A percentile compares a stretch with the other conserved stretches of the same genome.
These are phyloP conservation scores for Ibidorhyncha struthersii DNA, from an alignment of 2,113 vertebrate genomes.

Conservation along the genomic window DNA sequence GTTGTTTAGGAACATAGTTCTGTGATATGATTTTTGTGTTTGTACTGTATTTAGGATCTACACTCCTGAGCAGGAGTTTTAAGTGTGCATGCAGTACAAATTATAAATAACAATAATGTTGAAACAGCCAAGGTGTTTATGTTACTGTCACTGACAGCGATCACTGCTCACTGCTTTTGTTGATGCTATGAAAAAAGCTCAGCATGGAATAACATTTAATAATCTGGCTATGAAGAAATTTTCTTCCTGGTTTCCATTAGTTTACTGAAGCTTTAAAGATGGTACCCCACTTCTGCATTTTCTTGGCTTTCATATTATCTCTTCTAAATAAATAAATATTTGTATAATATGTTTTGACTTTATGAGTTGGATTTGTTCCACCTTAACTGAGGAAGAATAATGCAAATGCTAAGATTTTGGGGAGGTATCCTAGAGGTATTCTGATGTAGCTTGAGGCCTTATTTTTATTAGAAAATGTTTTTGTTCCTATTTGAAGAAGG, in stretches of 20 bases:
- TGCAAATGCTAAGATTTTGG: conserved; percentile 13
- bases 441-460: conserved; percentile 37
- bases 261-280: not conserved
- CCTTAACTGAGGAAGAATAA: not conserved
- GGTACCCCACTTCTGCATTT: not conserved
- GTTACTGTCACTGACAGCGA: not conserved
- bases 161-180: not conserved
- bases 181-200: not conserved
- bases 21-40: not conserved
- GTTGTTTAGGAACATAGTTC: not conserved
- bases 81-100: not conserved
- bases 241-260: not conserved
- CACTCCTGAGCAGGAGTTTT: fast-evolving
- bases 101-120: not conserved
- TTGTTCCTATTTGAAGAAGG: not conserved
- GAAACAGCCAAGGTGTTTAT: not conserved
- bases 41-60: not conserved
- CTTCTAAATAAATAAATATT: conserved; percentile 43
- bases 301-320: not conserved
- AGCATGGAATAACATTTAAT: not conserved
- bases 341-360: conserved; percentile 4
- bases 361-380: conserved; percentile 51
- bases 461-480: conserved; percentile 55
- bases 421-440: conserved; percentile 39
- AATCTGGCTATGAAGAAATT: not conserved